Conservation (phyloP, 2,113 vertebrate genomes). For the Arenaria interpres region DNA sequence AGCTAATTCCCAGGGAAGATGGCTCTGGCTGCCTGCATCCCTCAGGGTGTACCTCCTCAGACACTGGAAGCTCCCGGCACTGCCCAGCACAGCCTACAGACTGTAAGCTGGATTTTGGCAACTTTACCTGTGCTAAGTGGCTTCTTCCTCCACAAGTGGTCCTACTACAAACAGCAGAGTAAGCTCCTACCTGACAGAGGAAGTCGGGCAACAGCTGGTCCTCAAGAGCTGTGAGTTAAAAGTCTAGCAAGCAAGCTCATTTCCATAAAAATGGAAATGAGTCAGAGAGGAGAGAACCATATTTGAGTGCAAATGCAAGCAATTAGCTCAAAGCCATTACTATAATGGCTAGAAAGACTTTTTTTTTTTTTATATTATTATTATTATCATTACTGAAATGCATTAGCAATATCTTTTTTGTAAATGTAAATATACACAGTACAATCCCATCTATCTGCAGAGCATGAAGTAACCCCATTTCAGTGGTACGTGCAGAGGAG, state of each 20-base stretch:
- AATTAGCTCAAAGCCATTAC: constrained; percentile 64
- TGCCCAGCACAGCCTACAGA: neutral
- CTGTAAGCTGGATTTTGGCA: neutral
- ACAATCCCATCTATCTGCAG: constrained; percentile 1
- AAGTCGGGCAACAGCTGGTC: constrained; percentile 35
- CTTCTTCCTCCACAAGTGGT: neutral
- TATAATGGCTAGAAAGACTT: constrained; percentile 43
- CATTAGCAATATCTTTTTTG: constrained; percentile 43
- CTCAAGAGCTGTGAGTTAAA: constrained; percentile 6
- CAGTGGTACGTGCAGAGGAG: neutral
- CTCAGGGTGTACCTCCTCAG: neutral
- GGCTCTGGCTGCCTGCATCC: neutral
- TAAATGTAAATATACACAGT: constrained; percentile 51
- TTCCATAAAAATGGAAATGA: constrained; percentile 66
- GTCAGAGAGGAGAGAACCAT: constrained; percentile 13
- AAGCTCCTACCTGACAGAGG: neutral
- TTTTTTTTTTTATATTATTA: neutral
- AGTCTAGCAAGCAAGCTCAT: constrained; percentile 40
- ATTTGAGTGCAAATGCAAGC: constrained; percentile 50
- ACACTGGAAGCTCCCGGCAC: neutral
- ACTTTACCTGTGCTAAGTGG: neutral
- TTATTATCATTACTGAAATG: constrained; percentile 40
- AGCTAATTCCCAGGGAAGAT: neutral
- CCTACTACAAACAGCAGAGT: neutral
- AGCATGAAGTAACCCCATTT: constrained; percentile 27